These are phyloP conservation scores for Scophthalmus maximus DNA, from an alignment of 2,113 vertebrate species.

Conservation along the genomic window DNA sequence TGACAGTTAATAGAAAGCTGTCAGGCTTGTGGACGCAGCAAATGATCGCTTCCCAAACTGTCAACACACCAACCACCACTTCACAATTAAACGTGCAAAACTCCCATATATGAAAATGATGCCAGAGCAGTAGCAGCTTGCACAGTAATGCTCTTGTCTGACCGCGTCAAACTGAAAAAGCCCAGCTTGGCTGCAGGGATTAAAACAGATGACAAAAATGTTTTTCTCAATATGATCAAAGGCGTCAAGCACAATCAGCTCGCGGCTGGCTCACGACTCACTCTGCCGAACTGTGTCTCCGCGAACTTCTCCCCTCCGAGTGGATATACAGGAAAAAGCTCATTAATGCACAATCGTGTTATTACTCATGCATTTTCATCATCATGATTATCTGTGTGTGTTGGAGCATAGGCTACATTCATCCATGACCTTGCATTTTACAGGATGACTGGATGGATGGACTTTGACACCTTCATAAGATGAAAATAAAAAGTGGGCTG, in stretches of 20 bases:
- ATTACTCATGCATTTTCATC: constrained; percentile 31
- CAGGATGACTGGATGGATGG: neutral
- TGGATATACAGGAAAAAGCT: constrained; percentile 21
- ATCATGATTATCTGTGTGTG: constrained; percentile 32
- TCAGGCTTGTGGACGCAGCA: constrained; percentile 4
- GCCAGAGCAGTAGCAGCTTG: neutral
- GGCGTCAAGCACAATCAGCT: constrained; percentile 49
- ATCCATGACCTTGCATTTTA: too few species aligned
- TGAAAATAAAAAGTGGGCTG: too few species aligned
- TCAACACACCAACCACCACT: constrained; percentile 2
- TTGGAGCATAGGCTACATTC: too few species aligned
- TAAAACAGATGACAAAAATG: constrained; percentile 30
- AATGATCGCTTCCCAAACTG: constrained; percentile 14
- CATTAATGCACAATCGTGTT: constrained; percentile 42
- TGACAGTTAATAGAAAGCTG: constrained; percentile 38
- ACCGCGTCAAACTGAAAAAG: constrained; percentile 26
- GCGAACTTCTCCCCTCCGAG: constrained; percentile 34
- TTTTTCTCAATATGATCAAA: constrained; percentile 56
- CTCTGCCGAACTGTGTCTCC: constrained; percentile 17
- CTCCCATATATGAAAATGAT: constrained; percentile 15
- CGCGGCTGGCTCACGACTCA: constrained; percentile 50
- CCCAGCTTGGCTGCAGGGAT: constrained; percentile 33
- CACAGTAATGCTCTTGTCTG: neutral
- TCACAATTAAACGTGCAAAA: constrained; percentile 14
- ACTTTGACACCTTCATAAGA: constrained; percentile 3